Evolutionary conservation across 2,797 vertebrate species (phyloP).

Genomic region (Falco concolor): DNA sequence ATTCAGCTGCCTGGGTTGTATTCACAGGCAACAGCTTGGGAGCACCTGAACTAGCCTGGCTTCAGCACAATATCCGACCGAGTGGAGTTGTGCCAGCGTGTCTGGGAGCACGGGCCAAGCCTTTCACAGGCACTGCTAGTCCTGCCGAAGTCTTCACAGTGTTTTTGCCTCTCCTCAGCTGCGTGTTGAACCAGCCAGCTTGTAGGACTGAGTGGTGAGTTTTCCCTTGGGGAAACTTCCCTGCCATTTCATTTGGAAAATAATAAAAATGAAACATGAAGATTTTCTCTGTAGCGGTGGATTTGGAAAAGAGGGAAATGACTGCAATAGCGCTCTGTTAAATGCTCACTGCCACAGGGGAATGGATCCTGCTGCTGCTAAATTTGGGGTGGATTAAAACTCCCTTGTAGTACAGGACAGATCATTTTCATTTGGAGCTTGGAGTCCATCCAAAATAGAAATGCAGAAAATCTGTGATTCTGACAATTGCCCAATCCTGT

Average conservation of each 20-base stretch:
- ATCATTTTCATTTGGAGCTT: conserved; percentile 27
- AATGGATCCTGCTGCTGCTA: not conserved
- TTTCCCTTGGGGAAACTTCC: not conserved
- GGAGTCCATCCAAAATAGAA: not conserved
- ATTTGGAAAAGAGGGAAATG: not conserved
- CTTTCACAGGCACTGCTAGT: not conserved
- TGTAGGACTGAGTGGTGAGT: accelerated
- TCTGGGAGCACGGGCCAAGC: not conserved
- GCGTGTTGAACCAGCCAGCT: not conserved
- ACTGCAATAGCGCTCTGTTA: not conserved
- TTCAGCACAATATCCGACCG: accelerated
- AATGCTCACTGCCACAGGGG: not conserved
- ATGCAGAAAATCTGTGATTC: conserved; percentile 1
- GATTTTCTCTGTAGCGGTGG: not conserved
- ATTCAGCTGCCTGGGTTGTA: not conserved
- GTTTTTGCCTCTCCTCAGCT: not conserved
- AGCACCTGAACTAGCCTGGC: not conserved
- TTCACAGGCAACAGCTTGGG: not conserved
- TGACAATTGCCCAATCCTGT: not conserved
- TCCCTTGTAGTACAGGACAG: not conserved
- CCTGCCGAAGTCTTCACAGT: not conserved
- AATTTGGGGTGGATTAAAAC: conserved; percentile 34
- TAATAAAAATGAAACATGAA: not conserved
- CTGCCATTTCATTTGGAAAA: not conserved
- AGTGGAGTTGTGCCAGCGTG: not conserved